Conservation (phyloP, 92 coral and sea anemone species). For the Porites lobata region DNA sequence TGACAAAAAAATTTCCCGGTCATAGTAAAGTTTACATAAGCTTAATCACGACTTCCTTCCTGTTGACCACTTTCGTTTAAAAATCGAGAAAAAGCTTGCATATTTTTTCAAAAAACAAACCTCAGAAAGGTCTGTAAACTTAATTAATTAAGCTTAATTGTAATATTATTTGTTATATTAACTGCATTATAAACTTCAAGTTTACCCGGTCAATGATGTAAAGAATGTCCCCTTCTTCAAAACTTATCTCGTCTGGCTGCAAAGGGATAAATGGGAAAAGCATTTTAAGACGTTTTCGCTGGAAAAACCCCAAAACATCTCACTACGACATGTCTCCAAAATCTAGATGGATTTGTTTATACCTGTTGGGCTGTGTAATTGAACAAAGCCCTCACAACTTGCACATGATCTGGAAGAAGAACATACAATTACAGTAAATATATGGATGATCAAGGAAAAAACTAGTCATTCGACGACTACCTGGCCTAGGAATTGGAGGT, state of each 20-base stretch:
- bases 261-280: constrained; percentile 19
- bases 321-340: neutral
- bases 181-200: neutral
- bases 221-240: constrained; percentile 98
- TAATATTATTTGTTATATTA: neutral
- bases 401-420: constrained; percentile 87
- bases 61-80: no score
- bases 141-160: no score
- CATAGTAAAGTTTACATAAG: no score
- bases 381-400: constrained; percentile 91
- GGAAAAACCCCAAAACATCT: neutral
- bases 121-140: neutral
- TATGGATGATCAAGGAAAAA: neutral
- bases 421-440: neutral
- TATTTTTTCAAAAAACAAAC: no score
- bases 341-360: neutral
- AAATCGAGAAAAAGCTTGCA: no score
- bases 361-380: constrained; percentile 98
- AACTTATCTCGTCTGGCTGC: constrained; percentile 95
- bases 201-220: constrained; percentile 94
- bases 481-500: constrained; percentile 98
- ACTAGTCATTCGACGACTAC: constrained; percentile 45
- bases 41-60: no score
- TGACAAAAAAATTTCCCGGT: no score
- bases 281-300: neutral